Base-by-base conservation (phyloP, 1,140 invertebrate species). In the Drosophila sproati region DNA sequence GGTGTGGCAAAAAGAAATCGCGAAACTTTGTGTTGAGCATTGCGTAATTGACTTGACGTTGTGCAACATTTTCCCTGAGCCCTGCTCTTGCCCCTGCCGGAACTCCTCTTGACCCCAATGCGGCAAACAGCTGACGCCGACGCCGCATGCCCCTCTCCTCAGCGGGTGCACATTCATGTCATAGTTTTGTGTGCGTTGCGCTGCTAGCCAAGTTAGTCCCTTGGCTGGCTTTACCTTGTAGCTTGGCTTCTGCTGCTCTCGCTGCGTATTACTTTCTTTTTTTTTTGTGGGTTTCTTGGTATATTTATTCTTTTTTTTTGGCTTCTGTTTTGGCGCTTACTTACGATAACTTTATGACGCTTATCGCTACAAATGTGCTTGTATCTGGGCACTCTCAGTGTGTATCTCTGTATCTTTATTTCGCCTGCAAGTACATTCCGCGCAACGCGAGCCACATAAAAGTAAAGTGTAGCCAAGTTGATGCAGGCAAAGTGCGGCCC, bases 281-380 rank as follows among this genome's bases (percentile, higher is more conserved):
- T 28, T 7, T 47, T 34, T 45, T 8, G 37, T 29, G 10, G 8
- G 29, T 4, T 59, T 3, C 3, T 63, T 61, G 5, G 63, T 32
- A 2, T 43, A 56, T 48, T 68, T 12, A 29, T 66, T 52, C 76
- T 67, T 64, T 61, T 81, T 57, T 55, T 34, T 61, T 71, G 59
- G 67, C 67, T 73, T 61, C 69, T 79, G 76, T 89, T 85, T 83
- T 67, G 71, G 57, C 78, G 86, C 81, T 89, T 90, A 89, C 86
- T 89, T 90, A 90, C 85, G 85, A 90, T 89, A 89, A 89, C 80
- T 90, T 89, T 89, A 89, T 90, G 85, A 77, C 85, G 75, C 85
- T 89, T 89, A 89, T 89, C 85, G 85, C 86, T 82, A 77, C 76
- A 89, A 89, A 89, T 90, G 86, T 90, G 86, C 85, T 89, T 90